Evolutionary conservation across 2,113 vertebrate genomes (phyloP).

Genomic region (Neogobius melanostomus): DNA sequence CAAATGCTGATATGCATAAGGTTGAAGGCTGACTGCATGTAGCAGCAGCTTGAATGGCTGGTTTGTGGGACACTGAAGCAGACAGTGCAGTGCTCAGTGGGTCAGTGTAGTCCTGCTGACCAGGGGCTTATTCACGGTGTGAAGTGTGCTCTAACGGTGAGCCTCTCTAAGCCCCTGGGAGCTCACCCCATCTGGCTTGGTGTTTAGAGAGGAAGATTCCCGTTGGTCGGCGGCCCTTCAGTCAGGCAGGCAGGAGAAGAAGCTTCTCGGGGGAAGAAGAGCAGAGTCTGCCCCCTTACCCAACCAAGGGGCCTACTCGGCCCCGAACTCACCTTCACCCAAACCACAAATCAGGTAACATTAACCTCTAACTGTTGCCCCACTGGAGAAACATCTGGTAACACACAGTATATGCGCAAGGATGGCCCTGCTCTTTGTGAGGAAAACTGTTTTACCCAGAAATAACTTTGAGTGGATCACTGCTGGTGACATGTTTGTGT

Average conservation of each 20-base stretch:
- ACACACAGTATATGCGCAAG: background rate
- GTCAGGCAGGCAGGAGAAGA: conserved; percentile 89
- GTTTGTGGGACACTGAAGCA: conserved; percentile 12
- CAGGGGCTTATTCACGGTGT: conserved; percentile 52
- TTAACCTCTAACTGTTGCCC: conserved; percentile 27
- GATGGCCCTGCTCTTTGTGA: too few relatives aligned
- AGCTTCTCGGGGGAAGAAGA: conserved; percentile 90
- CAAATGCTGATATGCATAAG: background rate
- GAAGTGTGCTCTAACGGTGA: conserved; percentile 18
- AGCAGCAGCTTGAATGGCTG: conserved; percentile 2
- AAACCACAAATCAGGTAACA: conserved; percentile 92
- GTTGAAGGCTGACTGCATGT: background rate
- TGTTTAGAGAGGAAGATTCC: conserved; percentile 97
- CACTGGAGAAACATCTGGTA: conserved; percentile 11
- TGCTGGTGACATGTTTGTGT: too few relatives aligned
- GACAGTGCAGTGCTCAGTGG: conserved; percentile 31
- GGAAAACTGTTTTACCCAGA: too few relatives aligned
- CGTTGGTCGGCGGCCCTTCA: conserved; percentile 89
- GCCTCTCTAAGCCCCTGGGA: conserved; percentile 65
- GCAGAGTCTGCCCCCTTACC: conserved; percentile 88
- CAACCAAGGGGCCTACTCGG: conserved; percentile 81
- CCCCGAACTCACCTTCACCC: conserved; percentile 86
- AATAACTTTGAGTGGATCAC: too few relatives aligned
- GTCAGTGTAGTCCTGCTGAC: conserved; percentile 35
- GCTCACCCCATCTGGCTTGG: conserved; percentile 91